These are phyloP conservation scores for Noctua comes DNA, from an alignment of 2,888 invertebrate species.

Conservation along the genomic window DNA sequence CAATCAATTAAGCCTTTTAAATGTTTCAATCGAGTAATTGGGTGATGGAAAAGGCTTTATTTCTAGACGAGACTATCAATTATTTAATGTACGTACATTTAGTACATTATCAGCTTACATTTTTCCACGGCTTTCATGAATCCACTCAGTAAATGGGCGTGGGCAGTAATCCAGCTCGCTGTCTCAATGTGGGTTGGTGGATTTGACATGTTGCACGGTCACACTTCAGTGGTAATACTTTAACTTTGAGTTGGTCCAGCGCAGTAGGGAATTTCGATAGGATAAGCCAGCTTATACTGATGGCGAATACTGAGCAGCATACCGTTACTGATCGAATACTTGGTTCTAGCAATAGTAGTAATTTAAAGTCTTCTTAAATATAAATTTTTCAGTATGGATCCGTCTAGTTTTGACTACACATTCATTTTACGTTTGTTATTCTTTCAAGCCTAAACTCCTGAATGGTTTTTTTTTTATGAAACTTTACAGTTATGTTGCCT, in stretches of 20 bases:
- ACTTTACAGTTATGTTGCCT: neutral
- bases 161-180: neutral
- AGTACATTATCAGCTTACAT: neutral
- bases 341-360: neutral
- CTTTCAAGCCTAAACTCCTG: neutral
- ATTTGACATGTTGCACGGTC: neutral
- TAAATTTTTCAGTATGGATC: no score
- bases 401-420: no score
- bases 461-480: neutral
- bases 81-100: neutral
- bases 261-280: neutral
- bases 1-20: constrained; percentile 20
- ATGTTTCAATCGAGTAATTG: constrained; percentile 29
- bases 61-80: neutral
- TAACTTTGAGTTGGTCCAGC: neutral
- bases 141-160: neutral
- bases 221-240: neutral
- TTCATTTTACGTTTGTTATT: neutral
- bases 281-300: no score
- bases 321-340: neutral
- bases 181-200: neutral
- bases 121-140: neutral
- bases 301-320: neutral
- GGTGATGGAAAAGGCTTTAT: neutral
- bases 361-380: no score